Base-by-base conservation (phyloP, 35 echinoderm and acorn worm genomes). In the Holothuria glaberrima region DNA sequence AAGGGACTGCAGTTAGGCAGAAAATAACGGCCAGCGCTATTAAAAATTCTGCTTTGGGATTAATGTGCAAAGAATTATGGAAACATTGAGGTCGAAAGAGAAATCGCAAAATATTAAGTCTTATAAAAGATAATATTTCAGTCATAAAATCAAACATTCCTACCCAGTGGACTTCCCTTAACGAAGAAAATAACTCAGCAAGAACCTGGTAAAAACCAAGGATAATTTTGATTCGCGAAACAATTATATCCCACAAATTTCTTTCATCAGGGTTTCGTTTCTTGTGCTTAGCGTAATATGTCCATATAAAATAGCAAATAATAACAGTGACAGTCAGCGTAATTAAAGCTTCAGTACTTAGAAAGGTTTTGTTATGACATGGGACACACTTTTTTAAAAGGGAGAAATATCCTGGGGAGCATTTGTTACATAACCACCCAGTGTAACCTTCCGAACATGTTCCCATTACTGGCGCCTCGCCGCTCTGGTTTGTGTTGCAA, bases 201-300 rank as follows among this genome's bases (percentile, higher is more conserved):
- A 67, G 36, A 17, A 91, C 77, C 56, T 91, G 89, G 31, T 83
- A 91, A 58, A 83, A 91, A 31, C 78, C 80, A 25, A 91, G 41
- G 21, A 91, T 33, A 34, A 91, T 91, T 56, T 91, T 91, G 0
- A 45, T 29, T 50, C 89, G 20, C 3, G 78, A 34, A 18, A 91
- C 31, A 9, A 91, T 22, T 21, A 84, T 30, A 28, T 68, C 79
- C 12, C 68, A 19, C 13, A 83, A 14, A 32, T 58, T 69, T 45
- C 80, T 77, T 0, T 16, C 44, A 22, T 26, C 36, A n/a, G 28
- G 10, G 36, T 34, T n/a, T n/a, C n/a, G n/a, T n/a, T n/a, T n/a
- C n/a, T n/a, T n/a, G n/a, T n/a, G n/a, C n/a, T n/a, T n/a, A 45
- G 24, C 46, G 1, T 45, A 45, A 24, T 76, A 33, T 44, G 34